Conservation (phyloP, 35 echinoderm and acorn worm genomes). For the Anneissia japonica region DNA sequence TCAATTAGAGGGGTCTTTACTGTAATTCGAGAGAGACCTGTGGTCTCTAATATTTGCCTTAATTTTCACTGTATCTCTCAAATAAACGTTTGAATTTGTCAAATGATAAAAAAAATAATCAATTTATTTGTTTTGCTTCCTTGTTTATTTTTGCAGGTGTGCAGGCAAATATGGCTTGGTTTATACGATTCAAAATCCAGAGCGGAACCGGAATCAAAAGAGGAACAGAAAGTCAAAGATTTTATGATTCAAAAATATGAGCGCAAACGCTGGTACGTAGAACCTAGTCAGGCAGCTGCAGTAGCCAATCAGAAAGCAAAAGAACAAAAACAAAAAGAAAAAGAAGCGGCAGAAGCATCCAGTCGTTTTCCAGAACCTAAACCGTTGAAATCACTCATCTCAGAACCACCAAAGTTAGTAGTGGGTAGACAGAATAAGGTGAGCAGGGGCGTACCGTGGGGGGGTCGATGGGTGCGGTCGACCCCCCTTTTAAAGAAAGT, state of each 20-base stretch:
- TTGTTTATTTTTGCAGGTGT: constrained; percentile 20
- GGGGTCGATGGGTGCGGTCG: too few species aligned
- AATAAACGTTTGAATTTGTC: too few species aligned
- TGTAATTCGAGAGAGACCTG: too few species aligned
- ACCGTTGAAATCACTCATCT: constrained; percentile 39
- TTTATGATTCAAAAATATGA: constrained; percentile 79
- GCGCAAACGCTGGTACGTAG: constrained; percentile 67
- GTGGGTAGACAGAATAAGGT: background rate
- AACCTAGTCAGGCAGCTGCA: constrained; percentile 44
- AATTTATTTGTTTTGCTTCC: background rate
- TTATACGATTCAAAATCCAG: constrained; percentile 51
- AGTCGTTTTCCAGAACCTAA: constrained; percentile 52
- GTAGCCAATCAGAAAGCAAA: constrained; percentile 19
- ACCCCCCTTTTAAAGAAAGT: too few species aligned
- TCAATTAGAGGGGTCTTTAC: too few species aligned
- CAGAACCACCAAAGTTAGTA: background rate
- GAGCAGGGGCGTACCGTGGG: too few species aligned
- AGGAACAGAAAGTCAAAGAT: constrained; percentile 68
- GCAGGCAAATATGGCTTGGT: constrained; percentile 56
- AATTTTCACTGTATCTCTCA: too few species aligned
- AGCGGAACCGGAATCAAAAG: constrained; percentile 56
- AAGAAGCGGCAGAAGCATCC: constrained; percentile 7
- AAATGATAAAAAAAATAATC: too few species aligned
- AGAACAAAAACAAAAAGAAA: constrained; percentile 4
- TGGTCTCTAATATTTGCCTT: too few species aligned